Evolutionary conservation across 2,113 vertebrate genomes (phyloP), one percentile per base, ranked within the genome.

Genomic region (Sylvietta virens): DNA sequence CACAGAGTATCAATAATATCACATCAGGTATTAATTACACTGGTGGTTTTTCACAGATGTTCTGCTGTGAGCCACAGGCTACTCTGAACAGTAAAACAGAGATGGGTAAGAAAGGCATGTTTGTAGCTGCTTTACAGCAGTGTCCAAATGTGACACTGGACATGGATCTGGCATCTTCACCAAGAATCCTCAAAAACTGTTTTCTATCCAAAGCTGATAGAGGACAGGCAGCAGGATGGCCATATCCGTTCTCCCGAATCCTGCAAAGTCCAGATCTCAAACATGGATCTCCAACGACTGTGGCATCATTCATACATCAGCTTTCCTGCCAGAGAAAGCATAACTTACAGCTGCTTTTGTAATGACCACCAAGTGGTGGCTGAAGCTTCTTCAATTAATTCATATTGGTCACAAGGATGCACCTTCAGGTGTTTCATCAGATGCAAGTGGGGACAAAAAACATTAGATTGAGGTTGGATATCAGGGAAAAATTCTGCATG

Each of bases 241-340:
- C 1, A 0, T 10, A 58, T 9, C 11, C 0, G 1, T 28, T 56
- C 19, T 40, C 12, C 10, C 0, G 2, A 54, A 2, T 28, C 73
- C 56, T 67, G 64, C 10, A 67, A 74, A 90, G 24, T 35, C 28
- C 57, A 39, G 71, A 58, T 24, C 14, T 81, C 82, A 74, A 60
- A 14, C 3, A 7, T 0, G 4, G 30, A 77, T 15, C 39, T 66
- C 35, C 64, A 48, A 61, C 58, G 60, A 58, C 11, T 30, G 13
- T 57, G 53, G 70, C 31, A 61, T 33, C 45, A 18, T 24, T 35
- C 39, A 61, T 18, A 57, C 23, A 69, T 19, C 45, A 64, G 40
- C 22, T 20, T 53, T 67, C 35, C 48, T 61, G 48, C 6, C 57
- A 61, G 15, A 26, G 28, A 54, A 70, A 31, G 12, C 12, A 6